phyloP scores from a whole-genome alignment of 2,888 invertebrate genomes.

The Tipula helvola region DNA sequence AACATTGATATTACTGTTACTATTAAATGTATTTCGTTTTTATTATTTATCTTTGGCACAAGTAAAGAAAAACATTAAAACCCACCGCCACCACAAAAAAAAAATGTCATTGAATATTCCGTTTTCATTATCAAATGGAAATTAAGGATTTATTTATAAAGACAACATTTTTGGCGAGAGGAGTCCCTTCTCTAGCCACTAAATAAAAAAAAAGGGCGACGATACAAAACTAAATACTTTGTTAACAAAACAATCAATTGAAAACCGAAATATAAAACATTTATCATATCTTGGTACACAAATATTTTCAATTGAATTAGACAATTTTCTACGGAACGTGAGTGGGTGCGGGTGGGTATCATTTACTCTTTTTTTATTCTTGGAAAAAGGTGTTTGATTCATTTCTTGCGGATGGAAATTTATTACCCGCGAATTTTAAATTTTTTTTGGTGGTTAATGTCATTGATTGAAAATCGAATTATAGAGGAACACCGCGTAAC shows the following conservation, averaged over 20 bases:
- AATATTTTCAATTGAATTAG: not conserved
- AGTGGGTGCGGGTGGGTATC: not conserved
- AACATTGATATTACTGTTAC: not conserved
- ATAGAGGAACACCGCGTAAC: not conserved
- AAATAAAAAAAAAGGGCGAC: not conserved
- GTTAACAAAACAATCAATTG: constrained; percentile 4
- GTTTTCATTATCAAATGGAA: constrained; percentile 4
- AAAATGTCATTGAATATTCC: not conserved
- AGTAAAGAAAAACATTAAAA: not conserved
- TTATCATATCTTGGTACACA: constrained; percentile 4
- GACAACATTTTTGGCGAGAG: not conserved
- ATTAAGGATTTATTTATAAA: not conserved
- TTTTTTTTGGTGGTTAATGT: not conserved
- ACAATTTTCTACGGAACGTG: not conserved
- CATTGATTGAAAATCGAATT: not conserved
- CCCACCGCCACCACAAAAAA: not conserved
- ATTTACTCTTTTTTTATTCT: not conserved
- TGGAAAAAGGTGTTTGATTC: not conserved
- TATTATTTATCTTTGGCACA: not conserved
- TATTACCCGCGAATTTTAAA: not conserved
- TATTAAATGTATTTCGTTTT: not conserved
- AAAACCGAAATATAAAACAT: not conserved
- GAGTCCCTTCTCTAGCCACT: not conserved
- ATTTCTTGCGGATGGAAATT: not conserved
- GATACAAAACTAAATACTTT: not conserved